Evolutionary conservation across 1,140 invertebrate species (phyloP), one percentile per base, ranked within the genome.

Genomic region (Micrasema longulum): DNA sequence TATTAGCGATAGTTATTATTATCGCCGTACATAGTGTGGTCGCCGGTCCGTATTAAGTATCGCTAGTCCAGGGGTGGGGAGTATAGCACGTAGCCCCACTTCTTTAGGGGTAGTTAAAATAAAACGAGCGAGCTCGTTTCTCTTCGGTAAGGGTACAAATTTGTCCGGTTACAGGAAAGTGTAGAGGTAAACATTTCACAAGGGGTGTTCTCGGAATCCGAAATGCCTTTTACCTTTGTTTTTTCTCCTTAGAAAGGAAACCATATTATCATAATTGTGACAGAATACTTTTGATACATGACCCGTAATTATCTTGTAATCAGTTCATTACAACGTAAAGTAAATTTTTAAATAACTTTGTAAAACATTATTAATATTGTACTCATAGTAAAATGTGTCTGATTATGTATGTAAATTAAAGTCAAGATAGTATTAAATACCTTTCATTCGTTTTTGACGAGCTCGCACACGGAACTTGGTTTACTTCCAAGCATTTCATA

Each of bases 101-200:
- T 68, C 68, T 71, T 71, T 45, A 22, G 68, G 55, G 69, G 69
- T 74, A 71, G 68, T 74, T 74, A 70, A 74, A 74, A 74, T 69
- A 70, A 74, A 57, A 66, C 67, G 60, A 26, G 48, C 20, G 41
- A 16, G 62, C 60, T 16, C 47, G 47, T 57, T 57, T 26, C 66
- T 50, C 64, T 68, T 10, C 31, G 4, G 43, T 57, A 57, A 68
- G 52, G 52, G 66, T 68, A 68, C 52, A 68, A 68, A 68, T 68
- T 68, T 68, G 66, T 53, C 66, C 66, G 52, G 50, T 68, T 18
- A 23, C 60, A 36, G 41, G 66, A 68, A 68, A 68, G 47, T 53
- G 50, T 68, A 57, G 50, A 31, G 38, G 52, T 68, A 55, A 68
- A 68, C 66, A 68, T 68, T 68, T 68, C 52, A 57, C 36, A 20